Evolutionary conservation across 2,797 vertebrate species (phyloP).

Genomic region (Lophotriccus pileatus): DNA sequence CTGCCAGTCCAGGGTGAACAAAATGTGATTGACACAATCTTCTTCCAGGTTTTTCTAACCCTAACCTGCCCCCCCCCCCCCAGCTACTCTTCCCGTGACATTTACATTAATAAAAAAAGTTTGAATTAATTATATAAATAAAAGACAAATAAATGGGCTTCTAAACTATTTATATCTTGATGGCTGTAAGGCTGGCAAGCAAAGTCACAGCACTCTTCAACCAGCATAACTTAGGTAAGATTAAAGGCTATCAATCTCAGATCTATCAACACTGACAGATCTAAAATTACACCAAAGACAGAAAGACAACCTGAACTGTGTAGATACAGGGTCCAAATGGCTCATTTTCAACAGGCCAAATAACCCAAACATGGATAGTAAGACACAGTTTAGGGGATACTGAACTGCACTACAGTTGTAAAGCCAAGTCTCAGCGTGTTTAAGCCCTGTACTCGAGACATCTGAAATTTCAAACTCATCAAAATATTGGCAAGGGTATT

Average conservation of each 20-base stretch:
- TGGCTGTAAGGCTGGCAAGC: slow-evolving; percentile 17
- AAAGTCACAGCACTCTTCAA: slow-evolving; percentile 46
- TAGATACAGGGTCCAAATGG: background rate
- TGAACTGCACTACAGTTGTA: background rate
- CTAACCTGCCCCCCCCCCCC: background rate
- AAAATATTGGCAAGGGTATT: background rate
- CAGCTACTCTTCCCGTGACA: background rate
- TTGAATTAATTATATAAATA: too few species aligned
- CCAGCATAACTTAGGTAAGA: slow-evolving; percentile 48
- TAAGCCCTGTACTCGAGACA: background rate
- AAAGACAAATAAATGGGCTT: background rate
- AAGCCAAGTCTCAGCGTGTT: background rate
- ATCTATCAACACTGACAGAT: slow-evolving; percentile 23
- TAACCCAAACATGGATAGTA: background rate
- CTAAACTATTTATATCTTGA: slow-evolving; percentile 40
- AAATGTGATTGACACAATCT: slow-evolving; percentile 10
- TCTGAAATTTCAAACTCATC: background rate
- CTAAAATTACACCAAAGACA: slow-evolving; percentile 10
- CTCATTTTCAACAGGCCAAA: background rate
- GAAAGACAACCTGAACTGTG: background rate
- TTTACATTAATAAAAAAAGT: slow-evolving; percentile 65
- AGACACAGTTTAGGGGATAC: background rate
- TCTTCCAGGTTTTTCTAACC: background rate
- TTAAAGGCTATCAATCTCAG: slow-evolving; percentile 53
- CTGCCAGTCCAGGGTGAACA: slow-evolving; percentile 17